phyloP scores from a whole-genome alignment of 1,140 invertebrate species.

The Drosophila ogumai region DNA sequence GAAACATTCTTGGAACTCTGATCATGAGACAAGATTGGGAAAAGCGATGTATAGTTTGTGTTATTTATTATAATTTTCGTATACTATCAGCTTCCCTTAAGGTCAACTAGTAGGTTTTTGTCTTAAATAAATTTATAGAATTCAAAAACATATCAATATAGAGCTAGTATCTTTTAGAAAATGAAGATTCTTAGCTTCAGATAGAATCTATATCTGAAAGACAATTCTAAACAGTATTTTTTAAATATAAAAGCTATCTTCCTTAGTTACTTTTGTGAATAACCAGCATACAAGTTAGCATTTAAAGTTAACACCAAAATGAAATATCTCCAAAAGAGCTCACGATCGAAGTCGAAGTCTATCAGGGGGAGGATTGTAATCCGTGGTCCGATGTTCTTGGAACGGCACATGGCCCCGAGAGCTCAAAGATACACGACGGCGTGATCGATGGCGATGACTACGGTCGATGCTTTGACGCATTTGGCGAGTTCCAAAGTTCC shows the following conservation, averaged over 20 bases:
- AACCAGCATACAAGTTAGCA: neutral
- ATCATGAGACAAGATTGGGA: neutral
- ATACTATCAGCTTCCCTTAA: neutral
- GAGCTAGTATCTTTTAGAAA: neutral
- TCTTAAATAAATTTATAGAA: no score
- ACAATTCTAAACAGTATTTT: neutral
- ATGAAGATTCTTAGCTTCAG: neutral
- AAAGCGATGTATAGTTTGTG: neutral
- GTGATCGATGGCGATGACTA: constrained; percentile 16
- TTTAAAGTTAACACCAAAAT: neutral
- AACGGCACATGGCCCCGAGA: constrained; percentile 56
- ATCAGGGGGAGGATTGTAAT: constrained; percentile 64
- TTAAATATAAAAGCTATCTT: neutral
- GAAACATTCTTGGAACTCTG: neutral
- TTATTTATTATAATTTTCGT: no score
- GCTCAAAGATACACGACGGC: constrained; percentile 26
- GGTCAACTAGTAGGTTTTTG: neutral
- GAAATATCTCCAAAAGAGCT: neutral
- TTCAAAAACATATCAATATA: neutral
- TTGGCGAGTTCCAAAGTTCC: constrained; percentile 67
- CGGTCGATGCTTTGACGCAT: constrained; percentile 55
- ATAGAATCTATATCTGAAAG: neutral
- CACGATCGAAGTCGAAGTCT: constrained; percentile 18
- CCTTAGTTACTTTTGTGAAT: neutral
- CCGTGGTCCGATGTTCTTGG: constrained; percentile 50